Evolutionary conservation across 2,888 invertebrate species (phyloP).

Genomic region (Nomada ruficornis): DNA sequence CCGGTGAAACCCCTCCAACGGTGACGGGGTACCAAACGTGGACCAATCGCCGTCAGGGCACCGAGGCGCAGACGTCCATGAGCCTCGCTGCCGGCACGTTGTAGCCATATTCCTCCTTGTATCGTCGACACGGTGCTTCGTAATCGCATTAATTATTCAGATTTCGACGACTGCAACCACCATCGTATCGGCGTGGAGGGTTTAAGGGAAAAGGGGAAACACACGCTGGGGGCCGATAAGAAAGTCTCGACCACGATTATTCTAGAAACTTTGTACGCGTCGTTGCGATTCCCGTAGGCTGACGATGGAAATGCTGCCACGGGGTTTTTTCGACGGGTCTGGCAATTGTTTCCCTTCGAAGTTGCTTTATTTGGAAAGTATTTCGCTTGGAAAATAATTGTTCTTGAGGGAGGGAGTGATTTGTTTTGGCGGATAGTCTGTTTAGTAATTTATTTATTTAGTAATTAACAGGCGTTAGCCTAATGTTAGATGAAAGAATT

Average conservation of each 20-base stretch:
- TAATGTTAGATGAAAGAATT: too few relatives aligned
- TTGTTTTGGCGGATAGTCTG: background rate
- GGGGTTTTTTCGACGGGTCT: background rate
- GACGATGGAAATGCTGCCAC: background rate
- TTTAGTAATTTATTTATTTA: background rate
- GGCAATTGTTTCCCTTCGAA: background rate
- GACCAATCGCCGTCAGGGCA: slow-evolving; percentile 77
- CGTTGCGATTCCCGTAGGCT: background rate
- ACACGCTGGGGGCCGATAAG: background rate
- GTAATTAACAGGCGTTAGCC: background rate
- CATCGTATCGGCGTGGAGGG: too few relatives aligned
- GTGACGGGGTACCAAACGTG: slow-evolving; percentile 76
- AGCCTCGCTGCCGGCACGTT: slow-evolving; percentile 30
- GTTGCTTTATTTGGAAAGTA: background rate
- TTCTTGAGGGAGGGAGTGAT: background rate
- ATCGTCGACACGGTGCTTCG: slow-evolving; percentile 51
- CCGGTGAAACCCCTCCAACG: slow-evolving; percentile 42
- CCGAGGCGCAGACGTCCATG: slow-evolving; percentile 65
- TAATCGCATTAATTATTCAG: slow-evolving; percentile 74
- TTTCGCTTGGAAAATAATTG: background rate
- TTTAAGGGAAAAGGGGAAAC: background rate
- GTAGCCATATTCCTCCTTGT: slow-evolving; percentile 70
- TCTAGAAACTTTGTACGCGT: slow-evolving; percentile 7
- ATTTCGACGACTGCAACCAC: slow-evolving; percentile 26
- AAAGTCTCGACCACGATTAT: slow-evolving; percentile 11